These are phyloP conservation scores for Tetrax tetrax DNA, from an alignment of 2,113 vertebrate species.

Conservation along the genomic window DNA sequence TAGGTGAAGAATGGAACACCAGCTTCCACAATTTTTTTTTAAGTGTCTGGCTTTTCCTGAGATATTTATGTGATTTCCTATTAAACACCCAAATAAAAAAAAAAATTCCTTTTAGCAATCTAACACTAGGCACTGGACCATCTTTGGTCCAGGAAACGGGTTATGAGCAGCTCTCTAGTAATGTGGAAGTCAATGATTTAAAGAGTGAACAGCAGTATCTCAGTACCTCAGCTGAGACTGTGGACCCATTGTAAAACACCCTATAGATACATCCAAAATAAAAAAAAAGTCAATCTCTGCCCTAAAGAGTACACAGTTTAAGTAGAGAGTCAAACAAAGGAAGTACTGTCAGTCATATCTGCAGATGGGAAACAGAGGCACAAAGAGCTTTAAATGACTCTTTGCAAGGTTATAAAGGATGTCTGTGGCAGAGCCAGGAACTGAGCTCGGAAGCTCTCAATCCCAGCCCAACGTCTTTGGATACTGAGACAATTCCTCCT, in stretches of 20 bases:
- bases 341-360: conserved; percentile 52
- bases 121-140: not conserved
- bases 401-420: conserved; percentile 41
- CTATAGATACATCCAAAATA: not conserved
- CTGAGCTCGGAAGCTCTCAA: conserved; percentile 1
- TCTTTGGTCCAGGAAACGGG: conserved; percentile 28
- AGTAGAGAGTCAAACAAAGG: conserved; percentile 22
- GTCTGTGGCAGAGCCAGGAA: conserved; percentile 49
- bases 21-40: not conserved
- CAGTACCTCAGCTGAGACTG: conserved; percentile 3
- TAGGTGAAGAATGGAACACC: not conserved
- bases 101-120: not conserved
- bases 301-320: not conserved
- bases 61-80: not conserved
- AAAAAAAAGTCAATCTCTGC: not conserved
- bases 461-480: not conserved
- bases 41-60: not conserved
- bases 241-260: conserved; percentile 16
- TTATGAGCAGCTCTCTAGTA: conserved; percentile 5
- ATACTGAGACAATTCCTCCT: not conserved
- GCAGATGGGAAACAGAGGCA: conserved; percentile 58
- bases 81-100: not conserved
- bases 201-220: not conserved
- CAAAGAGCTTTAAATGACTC: conserved; percentile 38
- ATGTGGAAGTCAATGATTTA: not conserved